These are phyloP conservation scores for Solen grandis DNA, from an alignment of 1,140 invertebrate species.

Conservation along the genomic window DNA sequence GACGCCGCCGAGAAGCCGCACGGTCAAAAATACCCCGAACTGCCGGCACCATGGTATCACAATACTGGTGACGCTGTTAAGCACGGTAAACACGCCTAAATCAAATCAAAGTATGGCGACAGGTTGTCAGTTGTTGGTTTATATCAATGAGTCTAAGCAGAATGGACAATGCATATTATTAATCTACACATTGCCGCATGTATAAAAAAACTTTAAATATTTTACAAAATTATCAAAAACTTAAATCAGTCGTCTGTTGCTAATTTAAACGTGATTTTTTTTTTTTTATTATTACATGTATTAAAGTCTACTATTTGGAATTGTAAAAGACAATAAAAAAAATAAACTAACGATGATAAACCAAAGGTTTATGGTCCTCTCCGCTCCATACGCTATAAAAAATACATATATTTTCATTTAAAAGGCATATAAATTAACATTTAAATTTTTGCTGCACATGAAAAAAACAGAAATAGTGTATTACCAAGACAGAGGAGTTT, in stretches of 20 bases:
- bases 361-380: not conserved
- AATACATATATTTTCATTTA: no score
- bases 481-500: constrained; percentile 20
- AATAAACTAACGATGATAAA: not conserved
- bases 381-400: not conserved
- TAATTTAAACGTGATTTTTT: not conserved
- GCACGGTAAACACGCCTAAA: no score
- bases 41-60: constrained; percentile 18
- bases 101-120: not conserved
- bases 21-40: constrained; percentile 28
- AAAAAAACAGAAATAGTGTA: no score
- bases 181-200: not conserved
- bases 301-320: not conserved
- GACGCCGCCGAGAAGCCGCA: constrained; percentile 19
- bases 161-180: not conserved
- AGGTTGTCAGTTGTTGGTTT: not conserved
- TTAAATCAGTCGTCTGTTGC: not conserved
- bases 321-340: not conserved
- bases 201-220: not conserved
- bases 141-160: not conserved
- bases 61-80: constrained; percentile 39
- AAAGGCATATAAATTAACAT: no score
- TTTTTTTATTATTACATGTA: not conserved
- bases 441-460: no score
- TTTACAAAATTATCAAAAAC: no score